A percentile compares a stretch with the other conserved stretches of the same genome.
These are phyloP conservation scores for Hirundichthys speculiger DNA, from an alignment of 2,113 vertebrate genomes.

Conservation along the genomic window DNA sequence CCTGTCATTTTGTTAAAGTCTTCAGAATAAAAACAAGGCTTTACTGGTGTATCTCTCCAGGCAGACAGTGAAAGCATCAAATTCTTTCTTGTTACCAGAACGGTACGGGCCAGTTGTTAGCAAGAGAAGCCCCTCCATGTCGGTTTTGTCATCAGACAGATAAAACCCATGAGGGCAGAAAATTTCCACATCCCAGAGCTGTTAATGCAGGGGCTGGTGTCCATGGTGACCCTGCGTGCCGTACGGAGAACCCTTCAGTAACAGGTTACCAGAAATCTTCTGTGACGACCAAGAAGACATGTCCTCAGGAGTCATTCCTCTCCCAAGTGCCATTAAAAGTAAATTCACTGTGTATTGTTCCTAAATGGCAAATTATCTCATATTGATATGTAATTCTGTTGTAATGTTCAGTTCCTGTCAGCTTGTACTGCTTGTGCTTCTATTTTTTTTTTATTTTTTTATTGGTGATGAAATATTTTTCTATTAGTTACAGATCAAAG, in stretches of 20 bases:
- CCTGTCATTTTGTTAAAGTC: neutral
- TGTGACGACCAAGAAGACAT: constrained; percentile 20
- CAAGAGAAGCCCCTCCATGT: constrained; percentile 3
- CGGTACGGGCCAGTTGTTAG: constrained; percentile 70
- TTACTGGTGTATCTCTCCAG: neutral
- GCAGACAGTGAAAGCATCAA: constrained; percentile 7
- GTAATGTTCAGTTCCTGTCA: neutral
- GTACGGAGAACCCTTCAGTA: constrained; percentile 33
- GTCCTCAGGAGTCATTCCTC: constrained; percentile 51
- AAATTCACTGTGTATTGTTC: constrained; percentile 32
- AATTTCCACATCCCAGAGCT: constrained; percentile 50
- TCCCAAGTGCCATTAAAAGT: constrained; percentile 78
- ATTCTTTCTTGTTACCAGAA: constrained; percentile 63
- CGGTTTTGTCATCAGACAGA: constrained; percentile 53
- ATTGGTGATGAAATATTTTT: constrained; percentile 23
- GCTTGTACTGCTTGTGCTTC: neutral
- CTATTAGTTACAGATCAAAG: constrained; percentile 83
- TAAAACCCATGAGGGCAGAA: constrained; percentile 67
- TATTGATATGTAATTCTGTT: neutral
- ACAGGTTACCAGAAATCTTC: constrained; percentile 32
- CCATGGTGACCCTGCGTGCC: constrained; percentile 40
- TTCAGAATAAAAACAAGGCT: neutral
- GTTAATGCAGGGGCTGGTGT: constrained; percentile 29
- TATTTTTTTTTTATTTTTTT: neutral
- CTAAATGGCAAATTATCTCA: constrained; percentile 13